A percentile compares a stretch with the other conserved stretches of the same genome.
Evolutionary conservation across 2,888 invertebrate genomes (phyloP).

Genomic region (Molorchus minor): DNA sequence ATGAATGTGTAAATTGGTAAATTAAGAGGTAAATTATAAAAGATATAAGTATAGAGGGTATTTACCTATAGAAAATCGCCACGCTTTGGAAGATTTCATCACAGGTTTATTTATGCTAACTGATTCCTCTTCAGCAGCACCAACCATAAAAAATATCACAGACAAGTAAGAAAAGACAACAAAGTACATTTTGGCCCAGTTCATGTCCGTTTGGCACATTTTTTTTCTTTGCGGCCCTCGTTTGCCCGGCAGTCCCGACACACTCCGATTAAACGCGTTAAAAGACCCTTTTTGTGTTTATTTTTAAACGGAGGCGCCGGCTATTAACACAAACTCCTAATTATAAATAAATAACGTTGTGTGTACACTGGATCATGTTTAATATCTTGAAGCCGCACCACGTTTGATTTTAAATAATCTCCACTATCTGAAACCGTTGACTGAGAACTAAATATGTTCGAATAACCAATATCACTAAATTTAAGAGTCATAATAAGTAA

Average conservation of each 20-base stretch:
- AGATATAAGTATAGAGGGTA: no score
- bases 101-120: slow-evolving; percentile 51
- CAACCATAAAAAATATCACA: slow-evolving; percentile 38
- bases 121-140: slow-evolving; percentile 43
- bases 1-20: no score
- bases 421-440: no score
- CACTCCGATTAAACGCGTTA: slow-evolving; percentile 31
- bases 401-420: background rate
- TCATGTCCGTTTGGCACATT: slow-evolving; percentile 4
- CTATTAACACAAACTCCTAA: slow-evolving; percentile 43
- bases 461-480: no score
- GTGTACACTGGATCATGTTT: slow-evolving; percentile 16
- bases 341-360: slow-evolving; percentile 21
- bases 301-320: slow-evolving; percentile 49
- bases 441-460: no score
- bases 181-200: slow-evolving; percentile 20
- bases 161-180: slow-evolving; percentile 30
- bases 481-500: no score
- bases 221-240: background rate
- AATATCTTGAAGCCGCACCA: slow-evolving; percentile 18
- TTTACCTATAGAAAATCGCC: slow-evolving; percentile 53
- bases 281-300: slow-evolving; percentile 43
- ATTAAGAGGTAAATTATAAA: no score
- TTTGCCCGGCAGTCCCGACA: slow-evolving; percentile 26
- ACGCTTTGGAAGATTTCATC: slow-evolving; percentile 44